phyloP scores from a whole-genome alignment of 1,140 invertebrate species.

The Pseudomyrmex dendroicus region DNA sequence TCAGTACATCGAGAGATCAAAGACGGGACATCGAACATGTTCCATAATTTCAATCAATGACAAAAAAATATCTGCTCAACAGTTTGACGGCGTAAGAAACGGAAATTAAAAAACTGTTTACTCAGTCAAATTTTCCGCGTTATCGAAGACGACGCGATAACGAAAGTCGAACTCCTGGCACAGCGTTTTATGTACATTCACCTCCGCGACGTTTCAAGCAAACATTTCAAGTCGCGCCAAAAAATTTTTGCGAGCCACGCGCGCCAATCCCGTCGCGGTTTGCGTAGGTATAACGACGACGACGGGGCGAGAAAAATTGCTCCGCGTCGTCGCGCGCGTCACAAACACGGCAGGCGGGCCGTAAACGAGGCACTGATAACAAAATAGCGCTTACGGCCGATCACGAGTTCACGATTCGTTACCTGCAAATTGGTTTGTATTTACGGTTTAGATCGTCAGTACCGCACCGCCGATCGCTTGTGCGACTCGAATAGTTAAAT shows the following conservation, averaged over 20 bases:
- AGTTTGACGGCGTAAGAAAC: neutral
- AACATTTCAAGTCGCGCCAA: neutral
- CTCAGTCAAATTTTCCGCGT: neutral
- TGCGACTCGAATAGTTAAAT: constrained; percentile 56
- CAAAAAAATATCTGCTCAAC: constrained; percentile 8
- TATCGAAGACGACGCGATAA: neutral
- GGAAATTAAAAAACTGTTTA: neutral
- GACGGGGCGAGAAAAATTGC: constrained; percentile 43
- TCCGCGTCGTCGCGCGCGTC: constrained; percentile 14
- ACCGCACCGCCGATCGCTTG: constrained; percentile 22
- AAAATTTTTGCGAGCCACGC: neutral
- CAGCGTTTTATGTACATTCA: neutral
- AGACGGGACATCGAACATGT: neutral
- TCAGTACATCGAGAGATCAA: neutral
- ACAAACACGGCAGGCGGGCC: constrained; percentile 32
- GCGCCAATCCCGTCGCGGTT: constrained; percentile 1
- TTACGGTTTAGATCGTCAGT: constrained; percentile 38
- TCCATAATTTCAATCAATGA: neutral
- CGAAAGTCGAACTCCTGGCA: neutral
- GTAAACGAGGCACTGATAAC: constrained; percentile 54
- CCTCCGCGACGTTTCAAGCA: too few species aligned
- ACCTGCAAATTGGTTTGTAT: constrained; percentile 58
- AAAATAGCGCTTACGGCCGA: constrained; percentile 52
- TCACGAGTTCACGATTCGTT: constrained; percentile 60
- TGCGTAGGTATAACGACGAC: constrained; percentile 1